phyloP scores from a whole-genome alignment of 2,888 invertebrate species.

The Odontomyia ornata region DNA sequence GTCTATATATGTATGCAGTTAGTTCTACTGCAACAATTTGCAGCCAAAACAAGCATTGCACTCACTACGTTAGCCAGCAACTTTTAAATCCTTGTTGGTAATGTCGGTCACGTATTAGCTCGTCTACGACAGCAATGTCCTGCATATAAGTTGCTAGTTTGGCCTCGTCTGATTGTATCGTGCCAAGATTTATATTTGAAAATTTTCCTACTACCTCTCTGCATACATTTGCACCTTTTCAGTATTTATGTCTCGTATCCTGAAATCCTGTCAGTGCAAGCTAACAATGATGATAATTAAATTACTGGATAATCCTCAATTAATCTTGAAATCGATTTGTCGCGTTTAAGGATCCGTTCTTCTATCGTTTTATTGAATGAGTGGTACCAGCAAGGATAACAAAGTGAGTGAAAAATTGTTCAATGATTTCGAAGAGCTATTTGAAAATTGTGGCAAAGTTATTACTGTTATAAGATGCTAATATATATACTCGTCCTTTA shows the following conservation, averaged over 20 bases:
- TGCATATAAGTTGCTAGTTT: background rate
- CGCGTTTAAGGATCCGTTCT: background rate
- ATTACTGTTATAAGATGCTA: too few relatives aligned
- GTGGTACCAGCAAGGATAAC: too few relatives aligned
- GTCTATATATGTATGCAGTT: too few relatives aligned
- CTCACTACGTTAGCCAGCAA: too few relatives aligned
- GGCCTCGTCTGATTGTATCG: background rate
- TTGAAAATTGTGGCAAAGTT: too few relatives aligned
- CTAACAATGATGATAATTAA: background rate
- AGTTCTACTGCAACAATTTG: too few relatives aligned
- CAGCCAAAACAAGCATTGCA: too few relatives aligned
- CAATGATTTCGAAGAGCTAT: too few relatives aligned
- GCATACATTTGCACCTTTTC: background rate
- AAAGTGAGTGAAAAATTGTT: too few relatives aligned
- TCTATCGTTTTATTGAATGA: too few relatives aligned
- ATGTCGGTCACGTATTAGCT: conserved; percentile 3
- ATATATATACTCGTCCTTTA: too few relatives aligned
- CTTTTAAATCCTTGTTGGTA: background rate
- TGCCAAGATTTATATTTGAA: background rate
- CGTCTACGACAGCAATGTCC: conserved; percentile 1
- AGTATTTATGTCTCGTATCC: background rate
- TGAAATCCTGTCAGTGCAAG: background rate
- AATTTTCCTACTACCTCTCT: background rate
- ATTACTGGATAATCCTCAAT: background rate
- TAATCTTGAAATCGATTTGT: background rate